Conservation (phyloP, 2,113 vertebrate genomes). For the Sclerurus mexicanus region DNA sequence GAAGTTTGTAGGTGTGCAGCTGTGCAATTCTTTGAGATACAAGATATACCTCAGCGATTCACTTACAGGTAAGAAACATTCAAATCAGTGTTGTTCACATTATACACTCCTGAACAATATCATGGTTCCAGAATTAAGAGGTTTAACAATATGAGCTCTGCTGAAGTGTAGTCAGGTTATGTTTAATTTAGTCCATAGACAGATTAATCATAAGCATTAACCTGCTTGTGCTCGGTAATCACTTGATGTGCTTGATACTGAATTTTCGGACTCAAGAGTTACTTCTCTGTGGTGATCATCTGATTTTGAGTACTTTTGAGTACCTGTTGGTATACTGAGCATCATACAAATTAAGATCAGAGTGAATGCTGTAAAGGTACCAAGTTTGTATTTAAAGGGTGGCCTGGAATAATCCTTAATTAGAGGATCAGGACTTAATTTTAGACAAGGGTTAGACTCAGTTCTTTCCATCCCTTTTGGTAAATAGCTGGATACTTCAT, state of each 20-base stretch:
- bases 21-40: slow-evolving; percentile 98
- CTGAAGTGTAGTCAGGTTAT: neutral
- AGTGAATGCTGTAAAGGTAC: neutral
- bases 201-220: neutral
- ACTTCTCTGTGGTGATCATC: neutral
- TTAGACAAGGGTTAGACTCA: neutral
- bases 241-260: neutral
- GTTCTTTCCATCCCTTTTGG: neutral
- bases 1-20: slow-evolving; percentile 96
- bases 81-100: neutral
- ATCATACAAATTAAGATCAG: neutral
- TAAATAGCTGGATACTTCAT: neutral
- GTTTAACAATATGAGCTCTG: neutral
- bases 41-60: slow-evolving; percentile 98
- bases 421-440: neutral
- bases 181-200: neutral
- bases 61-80: slow-evolving; percentile 84
- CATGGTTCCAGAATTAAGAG: neutral
- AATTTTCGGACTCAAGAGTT: neutral
- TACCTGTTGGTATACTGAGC: neutral
- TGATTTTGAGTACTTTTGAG: neutral
- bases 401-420: neutral
- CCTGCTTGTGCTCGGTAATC: neutral
- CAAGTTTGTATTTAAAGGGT: neutral
- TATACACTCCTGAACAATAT: neutral